phyloP scores from a whole-genome alignment of 2,113 vertebrate species.

The Thunnus maccoyii region DNA sequence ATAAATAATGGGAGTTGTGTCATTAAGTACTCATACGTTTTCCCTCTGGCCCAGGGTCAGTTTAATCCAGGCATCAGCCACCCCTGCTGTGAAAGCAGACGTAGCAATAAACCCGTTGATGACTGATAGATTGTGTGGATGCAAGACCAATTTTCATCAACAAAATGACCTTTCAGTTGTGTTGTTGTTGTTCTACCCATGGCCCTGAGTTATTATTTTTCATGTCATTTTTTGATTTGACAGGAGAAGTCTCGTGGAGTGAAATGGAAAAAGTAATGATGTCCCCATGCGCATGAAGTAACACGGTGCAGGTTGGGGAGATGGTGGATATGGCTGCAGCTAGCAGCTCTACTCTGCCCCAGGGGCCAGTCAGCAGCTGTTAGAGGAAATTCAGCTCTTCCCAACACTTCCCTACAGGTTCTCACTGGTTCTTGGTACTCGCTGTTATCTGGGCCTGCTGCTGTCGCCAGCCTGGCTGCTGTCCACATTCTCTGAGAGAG shows the following conservation, averaged over 20 bases:
- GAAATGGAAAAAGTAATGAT: constrained; percentile 75
- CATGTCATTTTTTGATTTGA: constrained; percentile 66
- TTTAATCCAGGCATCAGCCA: constrained; percentile 55
- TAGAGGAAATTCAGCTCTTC: constrained; percentile 52
- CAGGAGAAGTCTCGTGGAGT: constrained; percentile 63
- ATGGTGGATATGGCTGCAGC: constrained; percentile 54
- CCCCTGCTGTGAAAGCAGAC: constrained; percentile 48
- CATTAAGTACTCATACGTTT: constrained; percentile 52
- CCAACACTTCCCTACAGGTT: constrained; percentile 58
- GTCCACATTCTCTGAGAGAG: constrained; percentile 61
- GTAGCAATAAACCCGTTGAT: constrained; percentile 54
- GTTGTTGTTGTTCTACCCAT: constrained; percentile 44
- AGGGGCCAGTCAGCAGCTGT: constrained; percentile 72
- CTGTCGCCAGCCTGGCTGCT: constrained; percentile 65
- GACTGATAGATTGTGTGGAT: constrained; percentile 67
- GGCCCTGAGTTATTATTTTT: constrained; percentile 70
- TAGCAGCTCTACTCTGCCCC: constrained; percentile 47
- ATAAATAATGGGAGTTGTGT: constrained; percentile 65
- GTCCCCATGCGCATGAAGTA: constrained; percentile 47
- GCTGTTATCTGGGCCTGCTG: constrained; percentile 65
- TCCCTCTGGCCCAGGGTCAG: constrained; percentile 52
- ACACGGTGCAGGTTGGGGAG: constrained; percentile 47
- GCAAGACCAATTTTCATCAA: constrained; percentile 61
- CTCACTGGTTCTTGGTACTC: constrained; percentile 53
- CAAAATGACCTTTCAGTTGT: constrained; percentile 70